Evolutionary conservation across 2,113 vertebrate species (phyloP).

Genomic region (Sceloporus undulatus): DNA sequence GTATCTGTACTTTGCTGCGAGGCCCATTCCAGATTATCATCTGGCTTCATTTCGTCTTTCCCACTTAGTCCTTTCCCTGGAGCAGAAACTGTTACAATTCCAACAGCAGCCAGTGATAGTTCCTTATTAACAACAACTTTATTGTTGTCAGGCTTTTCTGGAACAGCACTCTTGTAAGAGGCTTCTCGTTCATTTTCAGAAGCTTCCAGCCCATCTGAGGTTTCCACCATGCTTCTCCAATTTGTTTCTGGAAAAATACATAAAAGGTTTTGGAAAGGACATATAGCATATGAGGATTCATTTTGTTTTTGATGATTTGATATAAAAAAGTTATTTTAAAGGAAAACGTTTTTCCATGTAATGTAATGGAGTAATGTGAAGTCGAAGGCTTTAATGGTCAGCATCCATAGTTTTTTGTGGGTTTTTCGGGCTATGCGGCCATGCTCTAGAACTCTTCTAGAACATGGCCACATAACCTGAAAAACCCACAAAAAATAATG

Average conservation of each 20-base stretch:
- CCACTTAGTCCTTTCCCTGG: conserved; percentile 75
- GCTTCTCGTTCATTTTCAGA: conserved; percentile 84
- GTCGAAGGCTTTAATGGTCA: too few relatives aligned
- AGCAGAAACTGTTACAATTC: conserved; percentile 63
- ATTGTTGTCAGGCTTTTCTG: conserved; percentile 70
- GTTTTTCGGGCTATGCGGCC: too few relatives aligned
- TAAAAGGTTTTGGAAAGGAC: conserved; percentile 37
- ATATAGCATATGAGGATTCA: neutral
- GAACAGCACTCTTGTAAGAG: conserved; percentile 64
- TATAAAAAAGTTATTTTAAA: neutral
- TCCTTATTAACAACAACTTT: conserved; percentile 66
- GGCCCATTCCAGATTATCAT: conserved; percentile 94
- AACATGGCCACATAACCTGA: too few relatives aligned
- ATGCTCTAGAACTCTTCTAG: too few relatives aligned
- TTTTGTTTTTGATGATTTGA: neutral
- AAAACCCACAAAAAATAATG: too few relatives aligned
- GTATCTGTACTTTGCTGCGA: conserved; percentile 98
- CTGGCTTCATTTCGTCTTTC: conserved; percentile 87
- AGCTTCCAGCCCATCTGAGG: conserved; percentile 88
- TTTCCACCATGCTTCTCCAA: conserved; percentile 98
- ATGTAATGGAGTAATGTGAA: too few relatives aligned
- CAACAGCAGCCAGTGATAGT: conserved; percentile 35
- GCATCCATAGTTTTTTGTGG: too few relatives aligned
- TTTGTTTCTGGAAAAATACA: conserved; percentile 88
- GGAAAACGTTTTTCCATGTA: neutral